A percentile compares a stretch with the other conserved stretches of the same genome.
These are phyloP conservation scores for Brachycybe producta DNA, from an alignment of 2,888 invertebrate species.

Conservation along the genomic window DNA sequence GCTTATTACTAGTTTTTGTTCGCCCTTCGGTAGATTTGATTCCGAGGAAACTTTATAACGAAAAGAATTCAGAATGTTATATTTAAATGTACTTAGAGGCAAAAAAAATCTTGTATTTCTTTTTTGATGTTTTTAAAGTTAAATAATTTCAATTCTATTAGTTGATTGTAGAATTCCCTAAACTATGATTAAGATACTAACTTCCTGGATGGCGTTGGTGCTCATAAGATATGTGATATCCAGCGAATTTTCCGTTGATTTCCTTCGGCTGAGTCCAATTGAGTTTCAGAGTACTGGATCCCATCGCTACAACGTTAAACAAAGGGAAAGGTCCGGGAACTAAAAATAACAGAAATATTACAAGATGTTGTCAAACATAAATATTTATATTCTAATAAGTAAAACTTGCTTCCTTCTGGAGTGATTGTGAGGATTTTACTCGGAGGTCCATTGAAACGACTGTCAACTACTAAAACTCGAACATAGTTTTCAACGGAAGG, in stretches of 20 bases:
- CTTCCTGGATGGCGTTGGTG: too few relatives aligned
- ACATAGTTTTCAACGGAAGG: constrained; percentile 80
- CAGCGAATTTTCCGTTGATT: constrained; percentile 80
- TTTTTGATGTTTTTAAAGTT: too few relatives aligned
- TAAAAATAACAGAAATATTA: too few relatives aligned
- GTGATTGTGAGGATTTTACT: constrained; percentile 70
- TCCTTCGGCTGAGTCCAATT: constrained; percentile 84
- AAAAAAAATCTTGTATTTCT: too few relatives aligned
- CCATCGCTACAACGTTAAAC: constrained; percentile 71
- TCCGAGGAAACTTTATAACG: too few relatives aligned
- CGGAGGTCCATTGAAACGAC: constrained; percentile 75
- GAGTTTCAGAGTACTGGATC: constrained; percentile 76
- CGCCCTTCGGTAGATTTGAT: constrained; percentile 37
- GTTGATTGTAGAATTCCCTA: too few relatives aligned
- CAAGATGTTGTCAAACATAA: too few relatives aligned
- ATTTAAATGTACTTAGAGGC: too few relatives aligned
- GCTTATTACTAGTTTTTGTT: constrained; percentile 61
- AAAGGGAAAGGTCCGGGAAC: constrained; percentile 74
- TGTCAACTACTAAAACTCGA: constrained; percentile 79
- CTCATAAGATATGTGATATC: constrained; percentile 84
- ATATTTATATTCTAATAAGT: too few relatives aligned
- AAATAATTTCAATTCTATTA: too few relatives aligned
- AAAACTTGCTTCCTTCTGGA: constrained; percentile 81
- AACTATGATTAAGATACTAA: too few relatives aligned
- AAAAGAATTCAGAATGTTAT: too few relatives aligned